Evolutionary conservation across 2,888 invertebrate species (phyloP), one percentile per base, ranked within the genome.

Genomic region (Ferrisia virgata): DNA sequence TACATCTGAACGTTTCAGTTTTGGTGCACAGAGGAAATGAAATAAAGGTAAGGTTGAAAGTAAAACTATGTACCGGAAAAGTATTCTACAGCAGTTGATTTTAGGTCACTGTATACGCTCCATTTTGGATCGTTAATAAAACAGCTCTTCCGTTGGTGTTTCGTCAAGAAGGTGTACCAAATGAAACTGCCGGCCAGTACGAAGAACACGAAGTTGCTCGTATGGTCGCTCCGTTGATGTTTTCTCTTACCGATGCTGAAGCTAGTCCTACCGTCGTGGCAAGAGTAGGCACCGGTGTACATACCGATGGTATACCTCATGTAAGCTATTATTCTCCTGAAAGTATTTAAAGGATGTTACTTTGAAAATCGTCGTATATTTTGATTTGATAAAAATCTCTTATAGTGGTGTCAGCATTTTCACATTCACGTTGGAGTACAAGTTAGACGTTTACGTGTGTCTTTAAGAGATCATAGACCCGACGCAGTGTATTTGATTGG

Each of bases 121-220:
- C 86, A 11, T 86, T 84, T 85, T 87, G 85, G 98, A 92, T 99
- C 86, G 93, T 99, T 85, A 99, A 99, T 90, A 95, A 95, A 89
- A 95, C 97, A 6, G 98, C 98, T 0, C 90, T 99, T 85, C 98
- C 99, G n/a, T 90, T 99, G 85, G 94, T 99, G 84, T 97, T 98
- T 89, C 93, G 94, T 86, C 98, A 98, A 89, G 97, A 96, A 88
- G 95, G 95, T 0, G 92, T 93, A 15, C 91, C 92, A 13, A 88
- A 90, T 33, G 94, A 93, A 87, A 93, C 94, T 86, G 94, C 95
- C 8, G 98, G 98, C 1, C 98, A 98, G 90, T 95, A 94, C 88
- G 93, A 93, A 85, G 99, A 99, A 89, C 96, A 99, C 89, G 99
- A 99, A 90, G 92, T 94, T 87, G 98, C 97, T 13, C 91, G 98